Percentiles rank a stretch among this genome's conserved stretches.
Conservation (phyloP, 2,888 invertebrate genomes). For the Deilephila porcellus region DNA sequence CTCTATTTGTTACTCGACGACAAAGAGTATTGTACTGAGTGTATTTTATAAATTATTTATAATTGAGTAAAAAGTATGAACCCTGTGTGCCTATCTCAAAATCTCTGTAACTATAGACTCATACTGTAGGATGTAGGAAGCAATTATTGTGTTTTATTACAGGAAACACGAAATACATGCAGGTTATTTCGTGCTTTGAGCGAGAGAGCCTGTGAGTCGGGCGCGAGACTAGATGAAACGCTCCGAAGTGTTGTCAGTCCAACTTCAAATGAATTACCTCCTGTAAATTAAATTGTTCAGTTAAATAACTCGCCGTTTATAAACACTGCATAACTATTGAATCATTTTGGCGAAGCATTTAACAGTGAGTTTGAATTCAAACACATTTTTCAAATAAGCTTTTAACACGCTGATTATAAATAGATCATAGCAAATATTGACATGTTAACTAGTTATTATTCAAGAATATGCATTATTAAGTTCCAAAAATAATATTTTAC, state of each 20-base stretch:
- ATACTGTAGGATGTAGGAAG: background rate
- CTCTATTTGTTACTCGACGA: too few species aligned
- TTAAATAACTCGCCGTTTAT: slow-evolving; percentile 9
- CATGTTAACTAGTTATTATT: too few species aligned
- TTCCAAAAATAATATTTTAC: too few species aligned
- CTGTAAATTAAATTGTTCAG: slow-evolving; percentile 8
- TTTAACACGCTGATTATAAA: too few species aligned
- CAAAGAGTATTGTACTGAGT: too few species aligned
- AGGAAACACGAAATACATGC: background rate
- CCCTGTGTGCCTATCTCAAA: too few species aligned
- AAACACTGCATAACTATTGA: background rate
- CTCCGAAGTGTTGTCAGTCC: slow-evolving; percentile 8
- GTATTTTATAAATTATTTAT: too few species aligned
- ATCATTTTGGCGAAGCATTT: background rate
- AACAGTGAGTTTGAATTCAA: background rate
- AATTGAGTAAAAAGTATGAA: too few species aligned
- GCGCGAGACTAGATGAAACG: background rate
- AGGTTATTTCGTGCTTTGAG: background rate
- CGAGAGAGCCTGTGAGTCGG: background rate
- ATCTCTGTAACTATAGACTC: too few species aligned
- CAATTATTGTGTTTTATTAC: background rate
- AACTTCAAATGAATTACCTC: slow-evolving; percentile 21
- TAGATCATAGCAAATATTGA: too few species aligned
- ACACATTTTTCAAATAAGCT: too few species aligned
- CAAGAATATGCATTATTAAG: too few species aligned